Evolutionary conservation across 2,113 vertebrate genomes (phyloP), one percentile per base, ranked within the genome.

Genomic region (Percopsis transmontana): DNA sequence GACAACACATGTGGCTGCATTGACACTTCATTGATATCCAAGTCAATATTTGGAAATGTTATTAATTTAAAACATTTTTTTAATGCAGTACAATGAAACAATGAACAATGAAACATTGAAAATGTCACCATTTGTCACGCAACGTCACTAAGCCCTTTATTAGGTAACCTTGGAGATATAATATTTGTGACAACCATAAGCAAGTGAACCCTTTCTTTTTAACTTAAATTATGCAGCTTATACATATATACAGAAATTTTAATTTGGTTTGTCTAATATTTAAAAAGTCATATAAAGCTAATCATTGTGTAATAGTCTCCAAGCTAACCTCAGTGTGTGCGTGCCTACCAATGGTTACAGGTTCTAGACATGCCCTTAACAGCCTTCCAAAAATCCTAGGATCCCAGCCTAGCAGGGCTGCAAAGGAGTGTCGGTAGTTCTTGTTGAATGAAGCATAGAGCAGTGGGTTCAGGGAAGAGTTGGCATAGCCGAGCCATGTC

Each of bases 401-500:
- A 19, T 10, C 23, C 9, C 50, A 65, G 9, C 68, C 59, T 33
- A 74, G 66, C 44, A 68, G 64, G 39, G 19, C 23, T 33, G 15
- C 45, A 48, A 89, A 85, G 16, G 80, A 62, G 8, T 65, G 75
- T 23, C 74, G 67, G 66, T 83, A 83, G 39, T 70, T 74, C 56
- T 67, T 70, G 57, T 87, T 83, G 61, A 88, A 82, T 13, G 72
- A 83, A 5, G 77, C 68, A 33, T 77, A 83, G 53, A 90, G 69
- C 42, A 87, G 64, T 10, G 83, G 86, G 48, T 85, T 89, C 13
- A 89, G 68, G 52, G 82, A 78, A 0, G 86, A 89, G 70, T 89
- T 89, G 23, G 83, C 63, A 45, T 90, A 86, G 23, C 81, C 79
- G 5, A 90, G 80, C 85, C 88, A 87, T 8, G 79, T 54, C 48